A percentile compares a stretch with the other conserved stretches of the same genome.
These are phyloP conservation scores for Trematomus loennbergii DNA, from an alignment of 2,113 vertebrate species.

Conservation along the genomic window DNA sequence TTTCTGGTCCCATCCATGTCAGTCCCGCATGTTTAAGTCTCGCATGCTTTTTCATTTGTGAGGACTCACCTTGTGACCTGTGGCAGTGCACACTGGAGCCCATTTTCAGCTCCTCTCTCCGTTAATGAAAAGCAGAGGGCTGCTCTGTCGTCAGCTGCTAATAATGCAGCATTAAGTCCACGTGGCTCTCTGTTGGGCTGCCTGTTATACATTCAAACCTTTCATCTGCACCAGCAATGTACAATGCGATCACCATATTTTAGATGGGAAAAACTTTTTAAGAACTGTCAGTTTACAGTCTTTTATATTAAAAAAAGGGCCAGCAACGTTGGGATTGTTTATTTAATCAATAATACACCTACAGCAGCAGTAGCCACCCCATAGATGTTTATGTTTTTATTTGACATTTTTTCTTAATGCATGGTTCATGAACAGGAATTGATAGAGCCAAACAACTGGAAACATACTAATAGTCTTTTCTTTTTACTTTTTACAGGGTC, in stretches of 20 bases:
- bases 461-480: constrained; percentile 41
- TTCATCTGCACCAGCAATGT: constrained; percentile 57
- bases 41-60: constrained; percentile 39
- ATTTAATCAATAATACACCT: neutral
- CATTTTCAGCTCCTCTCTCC: constrained; percentile 60
- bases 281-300: neutral
- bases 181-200: constrained; percentile 52
- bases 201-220: constrained; percentile 61
- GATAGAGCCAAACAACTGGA: neutral
- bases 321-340: neutral
- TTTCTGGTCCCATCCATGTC: constrained; percentile 24
- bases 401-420: neutral
- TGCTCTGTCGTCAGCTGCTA: constrained; percentile 75
- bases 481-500: constrained; percentile 84
- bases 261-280: neutral
- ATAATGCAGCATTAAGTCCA: constrained; percentile 71
- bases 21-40: constrained; percentile 11
- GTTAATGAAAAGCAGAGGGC: constrained; percentile 73
- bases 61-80: constrained; percentile 61
- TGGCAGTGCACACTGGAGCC: constrained; percentile 30
- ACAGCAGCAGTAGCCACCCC: neutral
- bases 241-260: constrained; percentile 18
- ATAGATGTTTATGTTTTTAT: neutral
- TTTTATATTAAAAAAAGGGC: neutral
- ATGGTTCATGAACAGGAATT: too few relatives aligned